These are phyloP conservation scores for Macaria notata DNA, from an alignment of 2,888 invertebrate species.

Conservation along the genomic window DNA sequence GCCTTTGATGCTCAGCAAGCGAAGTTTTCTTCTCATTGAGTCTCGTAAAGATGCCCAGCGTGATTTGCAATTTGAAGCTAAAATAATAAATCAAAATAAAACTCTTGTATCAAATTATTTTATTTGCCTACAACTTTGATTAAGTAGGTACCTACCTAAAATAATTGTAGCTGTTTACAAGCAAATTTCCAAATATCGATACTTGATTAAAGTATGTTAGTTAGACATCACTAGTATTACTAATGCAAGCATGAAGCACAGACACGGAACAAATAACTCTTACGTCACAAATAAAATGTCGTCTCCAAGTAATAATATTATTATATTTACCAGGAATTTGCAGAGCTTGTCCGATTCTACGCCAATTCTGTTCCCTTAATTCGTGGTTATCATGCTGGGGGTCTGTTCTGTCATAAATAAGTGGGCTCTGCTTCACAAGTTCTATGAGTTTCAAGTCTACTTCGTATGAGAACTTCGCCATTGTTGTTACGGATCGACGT, in stretches of 20 bases:
- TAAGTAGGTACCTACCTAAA: too few species aligned
- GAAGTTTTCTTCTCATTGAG: constrained; percentile 64
- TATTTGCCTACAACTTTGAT: too few species aligned
- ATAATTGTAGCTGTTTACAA: too few species aligned
- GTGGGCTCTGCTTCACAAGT: constrained; percentile 58
- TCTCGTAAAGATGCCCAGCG: constrained; percentile 73
- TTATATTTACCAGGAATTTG: constrained; percentile 56
- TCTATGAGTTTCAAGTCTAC: constrained; percentile 57
- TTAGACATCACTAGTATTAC: too few species aligned
- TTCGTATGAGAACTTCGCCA: not conserved
- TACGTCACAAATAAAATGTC: too few species aligned
- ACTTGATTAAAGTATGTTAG: too few species aligned
- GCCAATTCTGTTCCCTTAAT: constrained; percentile 66
- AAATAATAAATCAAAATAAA: constrained; percentile 28
- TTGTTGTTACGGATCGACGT: too few species aligned
- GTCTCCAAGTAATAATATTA: too few species aligned
- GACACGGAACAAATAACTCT: too few species aligned
- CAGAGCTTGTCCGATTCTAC: constrained; percentile 65
- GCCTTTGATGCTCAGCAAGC: constrained; percentile 45
- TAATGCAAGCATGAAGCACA: too few species aligned
- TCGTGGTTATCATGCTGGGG: constrained; percentile 62
- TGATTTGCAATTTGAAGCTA: constrained; percentile 64
- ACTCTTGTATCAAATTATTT: too few species aligned
- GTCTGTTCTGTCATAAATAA: constrained; percentile 61
- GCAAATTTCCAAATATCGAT: too few species aligned